Conservation (phyloP, 2,113 vertebrate genomes). For the Mesocricetus auratus region DNA sequence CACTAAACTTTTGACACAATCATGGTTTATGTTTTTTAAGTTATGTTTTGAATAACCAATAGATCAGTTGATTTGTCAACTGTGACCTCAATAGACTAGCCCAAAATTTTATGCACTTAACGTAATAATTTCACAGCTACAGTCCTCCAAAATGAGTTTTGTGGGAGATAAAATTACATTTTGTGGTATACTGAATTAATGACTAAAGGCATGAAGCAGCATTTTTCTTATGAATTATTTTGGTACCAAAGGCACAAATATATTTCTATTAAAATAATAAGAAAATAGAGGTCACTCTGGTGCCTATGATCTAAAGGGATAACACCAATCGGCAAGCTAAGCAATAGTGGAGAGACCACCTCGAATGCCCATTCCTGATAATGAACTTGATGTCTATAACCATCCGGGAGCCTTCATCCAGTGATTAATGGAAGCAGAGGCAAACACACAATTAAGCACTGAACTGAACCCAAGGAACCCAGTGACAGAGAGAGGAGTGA, state of each 20-base stretch:
- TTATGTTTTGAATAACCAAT: not conserved
- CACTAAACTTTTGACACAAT: not conserved
- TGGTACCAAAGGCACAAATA: not conserved
- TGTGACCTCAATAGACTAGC: not conserved
- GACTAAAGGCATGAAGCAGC: not conserved
- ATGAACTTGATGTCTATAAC: no score
- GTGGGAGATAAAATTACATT: not conserved
- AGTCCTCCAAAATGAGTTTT: not conserved
- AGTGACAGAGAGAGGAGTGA: no score
- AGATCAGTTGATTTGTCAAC: not conserved
- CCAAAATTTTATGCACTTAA: not conserved
- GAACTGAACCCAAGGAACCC: no score
- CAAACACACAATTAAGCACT: no score
- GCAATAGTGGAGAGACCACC: no score
- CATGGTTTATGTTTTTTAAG: not conserved
- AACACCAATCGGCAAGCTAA: no score
- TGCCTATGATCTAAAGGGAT: no score
- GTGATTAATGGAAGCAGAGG: no score
- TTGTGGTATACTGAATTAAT: not conserved
- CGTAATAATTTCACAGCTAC: not conserved
- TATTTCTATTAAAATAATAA: conserved; percentile 16
- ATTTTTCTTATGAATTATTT: not conserved
- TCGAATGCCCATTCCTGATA: no score
- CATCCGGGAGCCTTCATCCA: no score
- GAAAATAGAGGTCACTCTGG: no score